These are phyloP conservation scores for Plebejus anna DNA, from an alignment of 2,888 invertebrate genomes.

Conservation along the genomic window DNA sequence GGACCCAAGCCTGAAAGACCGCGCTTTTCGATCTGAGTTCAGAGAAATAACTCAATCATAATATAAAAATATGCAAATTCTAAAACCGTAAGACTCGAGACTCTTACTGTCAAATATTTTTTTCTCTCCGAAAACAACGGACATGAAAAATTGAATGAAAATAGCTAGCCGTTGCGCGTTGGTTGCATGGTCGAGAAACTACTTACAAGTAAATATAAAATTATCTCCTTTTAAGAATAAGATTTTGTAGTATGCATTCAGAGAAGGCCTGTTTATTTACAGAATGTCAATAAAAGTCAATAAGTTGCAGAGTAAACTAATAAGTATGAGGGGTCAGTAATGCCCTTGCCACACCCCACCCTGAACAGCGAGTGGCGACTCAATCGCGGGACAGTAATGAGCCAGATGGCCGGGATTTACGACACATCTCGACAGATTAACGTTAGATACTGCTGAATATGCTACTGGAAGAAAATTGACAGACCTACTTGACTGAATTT, in stretches of 20 bases:
- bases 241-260: neutral
- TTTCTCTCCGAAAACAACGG: too few relatives aligned
- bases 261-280: neutral
- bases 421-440: neutral
- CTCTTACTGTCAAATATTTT: too few relatives aligned
- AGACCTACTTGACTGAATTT: too few relatives aligned
- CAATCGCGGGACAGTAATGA: neutral
- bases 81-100: too few relatives aligned
- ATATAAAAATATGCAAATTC: too few relatives aligned
- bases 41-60: too few relatives aligned
- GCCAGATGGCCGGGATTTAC: neutral
- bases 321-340: conserved; percentile 1
- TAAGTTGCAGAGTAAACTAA: neutral
- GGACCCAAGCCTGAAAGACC: too few relatives aligned
- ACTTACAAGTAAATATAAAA: too few relatives aligned
- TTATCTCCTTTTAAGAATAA: neutral
- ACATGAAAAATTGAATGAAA: too few relatives aligned
- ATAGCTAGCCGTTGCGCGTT: too few relatives aligned
- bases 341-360: neutral
- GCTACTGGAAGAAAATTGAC: neutral
- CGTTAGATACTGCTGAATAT: neutral
- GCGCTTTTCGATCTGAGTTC: too few relatives aligned
- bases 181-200: too few relatives aligned
- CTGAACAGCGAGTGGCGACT: neutral
- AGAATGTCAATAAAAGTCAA: neutral